Base-by-base conservation (phyloP, 2,888 invertebrate genomes). In the Clistopyga incitator region DNA sequence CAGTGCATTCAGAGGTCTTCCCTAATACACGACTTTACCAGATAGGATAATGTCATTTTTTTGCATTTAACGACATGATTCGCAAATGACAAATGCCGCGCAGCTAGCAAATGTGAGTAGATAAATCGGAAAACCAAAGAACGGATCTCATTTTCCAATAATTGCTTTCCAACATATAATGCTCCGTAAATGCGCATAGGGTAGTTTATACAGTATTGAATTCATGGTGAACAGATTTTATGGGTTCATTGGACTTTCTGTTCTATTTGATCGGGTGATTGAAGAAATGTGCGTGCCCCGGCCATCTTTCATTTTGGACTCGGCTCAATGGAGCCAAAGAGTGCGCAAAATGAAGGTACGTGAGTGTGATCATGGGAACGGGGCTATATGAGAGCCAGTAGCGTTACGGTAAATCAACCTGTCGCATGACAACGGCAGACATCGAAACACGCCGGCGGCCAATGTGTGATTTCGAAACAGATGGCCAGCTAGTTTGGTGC, bases 361-460 rank as follows among this genome's bases (percentile, higher is more conserved):
- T 23, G 54, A 20, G 54, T 54, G 20, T 54, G 20, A 11, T 20
- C 11, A 52, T 52, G 52, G 18, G 52, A 20, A 54, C 23, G 23
- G 23, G 6, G 54, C 23, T 45, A 45, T 34, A 67, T 25, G 42
- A 42, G 65, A 25, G 13, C 23, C 29, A 38, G 29, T 25, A 20
- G 29, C 11, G 50, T 61, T 47, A 20, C 59, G 56, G 76, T 81
- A 81, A 81, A 81, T 81, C 81, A 76, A 68, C 67, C 42, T 52
- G 68, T 81, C 61, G 76, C 76, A 75, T 70, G 81, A 76, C 81
- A 68, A 75, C 67, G 75, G 52, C 75, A 81, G 29, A 59, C 76
- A 45, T 70, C 50, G 70, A 74, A 68, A 81, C 50, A 68, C 74
- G 34, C 74, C 8, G 56, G 47, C 56, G 59, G 56, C 54, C 65